Evolutionary conservation across 1,140 invertebrate genomes (phyloP), one percentile per base, ranked within the genome.

Genomic region (Apis florea): DNA sequence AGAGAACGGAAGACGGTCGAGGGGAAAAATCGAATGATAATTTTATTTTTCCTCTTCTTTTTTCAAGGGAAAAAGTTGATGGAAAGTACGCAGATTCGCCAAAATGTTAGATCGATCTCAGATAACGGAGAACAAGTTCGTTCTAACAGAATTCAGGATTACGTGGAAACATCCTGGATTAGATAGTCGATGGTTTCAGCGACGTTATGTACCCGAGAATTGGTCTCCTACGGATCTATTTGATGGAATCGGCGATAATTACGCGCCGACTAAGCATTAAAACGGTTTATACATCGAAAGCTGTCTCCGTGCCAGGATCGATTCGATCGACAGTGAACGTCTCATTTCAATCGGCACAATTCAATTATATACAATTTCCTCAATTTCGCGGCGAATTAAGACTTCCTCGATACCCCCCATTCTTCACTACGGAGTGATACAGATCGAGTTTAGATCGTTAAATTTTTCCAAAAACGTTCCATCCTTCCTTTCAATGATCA

Each of bases 81-180:
- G 31, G 31, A 6, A 5, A 40, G 31, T 1, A 10, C 5, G 19
- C 72, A 75, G 76, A 24, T 26, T 61, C n/a, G 59, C 13, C 31
- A 51, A 77, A 58, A 88, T 80, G 86, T 83, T 81, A 83, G 81
- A 89, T 88, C 85, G 72, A 58, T 59, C 61, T 40, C 83, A 26
- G 17, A 19, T 72, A 67, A 13, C 17, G 21, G 31, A 47, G 72
- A 63, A 15, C 4, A 53, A 19, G 75, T 67, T 72, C 56, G 72
- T 54, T 79, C 86, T 79, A 49, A 15, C 56, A 63, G 71, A 71
- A 77, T 79, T 63, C 63, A 51, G 86, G 84, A 88, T 89, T 89
- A 89, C 69, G 73, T 40, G 75, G 71, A 80, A 89, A 68, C 83
- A 78, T 78, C 68, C 70, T 0, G 80, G 88, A 88, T 89, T 88